Evolutionary conservation across 2,113 vertebrate species (phyloP), one percentile per base, ranked within the genome.

Genomic region (Aix galericulata): DNA sequence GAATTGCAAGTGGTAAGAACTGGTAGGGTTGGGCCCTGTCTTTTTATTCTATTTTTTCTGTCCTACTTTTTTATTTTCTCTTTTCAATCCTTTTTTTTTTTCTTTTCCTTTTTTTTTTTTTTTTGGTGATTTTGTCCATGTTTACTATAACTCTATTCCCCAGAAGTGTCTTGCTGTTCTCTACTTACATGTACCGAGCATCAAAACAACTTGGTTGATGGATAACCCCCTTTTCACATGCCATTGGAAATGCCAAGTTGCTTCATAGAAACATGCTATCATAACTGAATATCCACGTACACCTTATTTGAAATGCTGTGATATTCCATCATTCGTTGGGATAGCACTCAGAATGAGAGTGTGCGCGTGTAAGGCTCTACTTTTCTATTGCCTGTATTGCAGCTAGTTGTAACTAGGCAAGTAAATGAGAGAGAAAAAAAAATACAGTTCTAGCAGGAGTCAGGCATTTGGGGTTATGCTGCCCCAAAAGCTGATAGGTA

Each of bases 371-470:
- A 95, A 95, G 90, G 90, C 88, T 96, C 88, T 96, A 94, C 68
- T 95, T 92, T 78, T 92, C 94, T 97, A 94, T 95, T 94, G 94
- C 94, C 97, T 97, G 83, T 93, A 95, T 95, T 96, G 96, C 86
- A 91, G 93, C 86, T 92, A 94, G 92, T 95, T 96, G 93, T 91
- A 86, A 94, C 96, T 95, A 96, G 83, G 89, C 58, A 86, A 95
- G 84, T 96, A 92, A 94, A 96, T 96, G 94, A 96, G 76, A 74
- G 16, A 50, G 94, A 91, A 93, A 53, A 17, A 62, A 96, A 80
- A 72, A 91, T 17, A 89, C 53, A 79, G 53, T 91, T 96, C 95
- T 85, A 86, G 48, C 81, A 97, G 77, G 91, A 97, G 67, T 74
- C 87, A 82, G 95, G 95, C 88, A 76, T 93, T 95, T 90, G 88